A percentile compares a stretch with the other conserved stretches of the same genome.
phyloP scores from a whole-genome alignment of 2,888 invertebrate genomes.

The Rapana venosa region DNA sequence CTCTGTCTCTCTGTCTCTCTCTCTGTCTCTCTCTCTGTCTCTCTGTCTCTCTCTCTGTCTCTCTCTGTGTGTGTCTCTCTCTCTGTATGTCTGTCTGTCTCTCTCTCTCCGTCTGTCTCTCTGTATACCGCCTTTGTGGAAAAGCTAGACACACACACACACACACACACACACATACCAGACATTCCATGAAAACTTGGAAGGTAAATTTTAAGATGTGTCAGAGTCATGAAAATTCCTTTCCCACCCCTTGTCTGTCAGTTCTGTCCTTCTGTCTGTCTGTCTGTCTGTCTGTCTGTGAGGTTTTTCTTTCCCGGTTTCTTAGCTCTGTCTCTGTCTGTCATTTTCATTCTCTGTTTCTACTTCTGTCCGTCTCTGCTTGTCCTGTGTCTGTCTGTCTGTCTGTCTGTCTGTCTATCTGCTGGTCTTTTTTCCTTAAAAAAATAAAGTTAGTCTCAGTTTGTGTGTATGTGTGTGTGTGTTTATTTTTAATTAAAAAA shows the following conservation, averaged over 20 bases:
- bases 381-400: neutral
- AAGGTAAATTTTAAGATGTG: too few species aligned
- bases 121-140: neutral
- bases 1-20: neutral
- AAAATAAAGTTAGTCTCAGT: too few species aligned
- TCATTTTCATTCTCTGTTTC: neutral
- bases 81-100: neutral
- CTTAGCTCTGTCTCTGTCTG: neutral
- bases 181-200: too few species aligned
- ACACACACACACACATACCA: too few species aligned
- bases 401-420: neutral
- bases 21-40: neutral
- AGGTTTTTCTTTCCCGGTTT: too few species aligned
- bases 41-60: neutral
- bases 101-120: conserved; percentile 11
- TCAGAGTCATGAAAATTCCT: too few species aligned
- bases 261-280: neutral
- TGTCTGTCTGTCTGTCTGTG: neutral
- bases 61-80: neutral
- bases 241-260: neutral
- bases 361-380: neutral
- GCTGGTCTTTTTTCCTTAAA: neutral
- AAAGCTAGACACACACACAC: too few species aligned
- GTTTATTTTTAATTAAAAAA: too few species aligned
- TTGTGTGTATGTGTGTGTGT: too few species aligned